Conservation (phyloP, 1,140 invertebrate species). For the Daktulosphaira vitifoliae region DNA sequence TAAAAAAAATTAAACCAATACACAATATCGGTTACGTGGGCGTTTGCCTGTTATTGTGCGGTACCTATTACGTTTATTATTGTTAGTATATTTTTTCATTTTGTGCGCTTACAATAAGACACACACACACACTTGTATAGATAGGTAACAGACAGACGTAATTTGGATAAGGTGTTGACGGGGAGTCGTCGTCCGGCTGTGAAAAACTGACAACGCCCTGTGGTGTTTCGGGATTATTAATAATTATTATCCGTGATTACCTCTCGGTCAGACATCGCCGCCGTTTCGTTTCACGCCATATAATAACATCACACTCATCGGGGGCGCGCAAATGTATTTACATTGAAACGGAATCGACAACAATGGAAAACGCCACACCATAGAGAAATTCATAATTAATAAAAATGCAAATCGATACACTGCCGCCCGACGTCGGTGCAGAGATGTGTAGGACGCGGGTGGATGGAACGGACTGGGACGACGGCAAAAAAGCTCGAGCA, state of each 20-base stretch:
- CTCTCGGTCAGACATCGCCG: constrained; percentile 25
- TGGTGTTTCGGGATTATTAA: constrained; percentile 23
- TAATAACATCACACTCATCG: neutral
- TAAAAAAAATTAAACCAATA: too few species aligned
- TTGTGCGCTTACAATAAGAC: too few species aligned
- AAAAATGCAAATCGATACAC: constrained; percentile 31
- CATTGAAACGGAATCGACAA: neutral
- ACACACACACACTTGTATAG: too few species aligned
- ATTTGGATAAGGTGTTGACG: constrained; percentile 24
- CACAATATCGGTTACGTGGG: neutral
- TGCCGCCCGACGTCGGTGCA: neutral
- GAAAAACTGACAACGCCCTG: constrained; percentile 29
- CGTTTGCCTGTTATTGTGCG: neutral
- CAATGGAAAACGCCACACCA: neutral
- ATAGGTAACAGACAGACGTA: neutral
- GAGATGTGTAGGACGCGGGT: too few species aligned
- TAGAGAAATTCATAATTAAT: constrained; percentile 26
- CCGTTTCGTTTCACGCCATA: constrained; percentile 17
- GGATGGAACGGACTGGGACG: neutral
- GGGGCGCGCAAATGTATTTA: constrained; percentile 2
- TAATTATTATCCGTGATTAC: constrained; percentile 28
- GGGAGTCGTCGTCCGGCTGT: constrained; percentile 10
- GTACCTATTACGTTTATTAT: too few species aligned
- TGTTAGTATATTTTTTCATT: too few species aligned
- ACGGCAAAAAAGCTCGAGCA: constrained; percentile 1